A percentile compares a stretch with the other conserved stretches of the same genome.
These are phyloP conservation scores for Myotis vivesi DNA, from an alignment of 2,797 vertebrate genomes.

Conservation along the genomic window DNA sequence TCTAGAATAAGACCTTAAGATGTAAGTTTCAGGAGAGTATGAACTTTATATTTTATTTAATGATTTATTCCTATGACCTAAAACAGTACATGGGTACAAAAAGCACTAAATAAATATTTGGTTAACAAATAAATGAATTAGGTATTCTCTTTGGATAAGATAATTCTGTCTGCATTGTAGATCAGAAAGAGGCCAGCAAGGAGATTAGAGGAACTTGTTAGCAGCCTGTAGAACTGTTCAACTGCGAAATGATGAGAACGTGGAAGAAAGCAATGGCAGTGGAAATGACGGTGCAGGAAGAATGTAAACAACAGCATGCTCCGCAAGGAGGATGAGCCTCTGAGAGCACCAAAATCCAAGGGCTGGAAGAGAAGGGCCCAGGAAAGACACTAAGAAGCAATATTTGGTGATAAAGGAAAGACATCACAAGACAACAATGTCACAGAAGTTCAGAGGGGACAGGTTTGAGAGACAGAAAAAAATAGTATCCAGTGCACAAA, in stretches of 20 bases:
- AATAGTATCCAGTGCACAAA: neutral
- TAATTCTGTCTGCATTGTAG: neutral
- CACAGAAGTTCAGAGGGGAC: neutral
- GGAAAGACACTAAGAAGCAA: neutral
- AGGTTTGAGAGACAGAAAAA: neutral
- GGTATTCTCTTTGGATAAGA: neutral
- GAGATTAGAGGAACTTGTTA: neutral
- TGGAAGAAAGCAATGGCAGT: neutral
- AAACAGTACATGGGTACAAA: neutral
- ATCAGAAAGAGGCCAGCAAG: neutral
- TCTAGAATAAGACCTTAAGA: neutral
- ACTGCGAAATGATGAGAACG: neutral
- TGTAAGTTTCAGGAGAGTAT: neutral
- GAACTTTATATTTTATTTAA: neutral
- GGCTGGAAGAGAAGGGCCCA: neutral
- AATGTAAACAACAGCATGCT: neutral
- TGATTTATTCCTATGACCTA: neutral
- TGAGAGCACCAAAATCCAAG: neutral
- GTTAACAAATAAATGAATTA: constrained; percentile 12
- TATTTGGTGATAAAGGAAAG: neutral
- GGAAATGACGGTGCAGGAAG: neutral
- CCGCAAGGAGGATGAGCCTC: neutral
- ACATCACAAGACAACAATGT: neutral
- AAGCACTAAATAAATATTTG: neutral
- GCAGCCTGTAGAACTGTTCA: neutral